Evolutionary conservation across 2,888 invertebrate genomes (phyloP), one percentile per base, ranked within the genome.

Genomic region (Cephus sareptanus): DNA sequence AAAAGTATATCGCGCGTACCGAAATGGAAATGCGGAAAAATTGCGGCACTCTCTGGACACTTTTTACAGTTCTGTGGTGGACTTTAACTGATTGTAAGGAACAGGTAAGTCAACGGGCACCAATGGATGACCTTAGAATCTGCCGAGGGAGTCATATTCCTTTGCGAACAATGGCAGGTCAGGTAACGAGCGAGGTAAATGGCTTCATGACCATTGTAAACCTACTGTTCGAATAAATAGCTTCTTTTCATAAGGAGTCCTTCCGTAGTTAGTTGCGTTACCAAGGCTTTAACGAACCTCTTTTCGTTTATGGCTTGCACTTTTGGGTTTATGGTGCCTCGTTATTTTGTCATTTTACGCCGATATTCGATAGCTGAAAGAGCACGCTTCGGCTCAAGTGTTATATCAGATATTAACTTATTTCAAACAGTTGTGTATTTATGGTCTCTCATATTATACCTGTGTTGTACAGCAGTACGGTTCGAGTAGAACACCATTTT

Each of bases 151-250:
- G 71, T 71, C 71, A 71, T 34, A 71, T 71, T 71, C 31, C 13
- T 6, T 34, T 31, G 33, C 13, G 71, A 71, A 71, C 71, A 71
- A 71, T 71, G 9, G 71, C 33, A 71, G 71, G 71, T 71, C 71
- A 71, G 71, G 71, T 71, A 71, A 34, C 71, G 71, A 31, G 33
- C 71, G 71, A 31, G 71, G 71, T 71, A 71, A 71, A 71, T 71
- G 15, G 71, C 31, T n/a, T 71, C 71, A 34, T 71, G 71, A 71
- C 31, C 34, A 33, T 71, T 71, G 71, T 71, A 71, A 71, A 31
- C 33, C 71, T 15, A 31, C 33, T 71, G 71, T 34, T 9, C 6
- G 13, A 30, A 71, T 71, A 71, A 71, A 34, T 71, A 2, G 71
- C 31, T 71, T 71, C 71, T 71, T 71, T 71, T 71, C 71, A 31